phyloP scores from a whole-genome alignment of 2,888 invertebrate species.

The Cybosia mesomella region DNA sequence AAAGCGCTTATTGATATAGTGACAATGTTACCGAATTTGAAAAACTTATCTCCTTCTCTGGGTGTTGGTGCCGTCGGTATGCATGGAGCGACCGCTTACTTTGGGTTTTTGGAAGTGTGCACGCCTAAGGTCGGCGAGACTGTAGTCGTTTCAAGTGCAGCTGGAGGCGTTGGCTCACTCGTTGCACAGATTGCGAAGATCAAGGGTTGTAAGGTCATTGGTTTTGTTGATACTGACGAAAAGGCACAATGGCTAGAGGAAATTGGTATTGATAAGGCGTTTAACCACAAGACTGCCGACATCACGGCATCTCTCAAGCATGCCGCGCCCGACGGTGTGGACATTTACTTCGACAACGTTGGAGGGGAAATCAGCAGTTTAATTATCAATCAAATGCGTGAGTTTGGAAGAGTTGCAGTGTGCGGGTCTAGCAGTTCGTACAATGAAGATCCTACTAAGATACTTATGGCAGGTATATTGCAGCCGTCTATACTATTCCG shows the following conservation, averaged over 20 bases:
- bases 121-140: constrained; percentile 90
- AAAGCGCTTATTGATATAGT: constrained; percentile 37
- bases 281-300: constrained; percentile 89
- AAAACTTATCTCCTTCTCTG: constrained; percentile 84
- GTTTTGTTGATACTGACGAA: constrained; percentile 87
- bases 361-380: constrained; percentile 88
- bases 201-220: constrained; percentile 88
- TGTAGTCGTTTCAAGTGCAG: constrained; percentile 90
- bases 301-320: constrained; percentile 82
- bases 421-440: constrained; percentile 74
- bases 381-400: constrained; percentile 88
- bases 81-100: constrained; percentile 91
- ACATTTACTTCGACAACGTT: constrained; percentile 92
- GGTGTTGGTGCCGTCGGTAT: constrained; percentile 89
- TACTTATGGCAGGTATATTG: constrained; percentile 74
- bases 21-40: constrained; percentile 85
- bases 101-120: constrained; percentile 90
- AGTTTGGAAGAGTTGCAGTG: constrained; percentile 86
- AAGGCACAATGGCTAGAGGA: constrained; percentile 81
- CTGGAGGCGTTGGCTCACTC: constrained; percentile 91
- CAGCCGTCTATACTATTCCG: constrained; percentile 86
- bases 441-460: constrained; percentile 59
- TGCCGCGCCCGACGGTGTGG: constrained; percentile 88
- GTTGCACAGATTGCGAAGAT: constrained; percentile 93
- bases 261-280: constrained; percentile 89